Conservation (phyloP, 1,140 invertebrate genomes). For the Galleria mellonella region DNA sequence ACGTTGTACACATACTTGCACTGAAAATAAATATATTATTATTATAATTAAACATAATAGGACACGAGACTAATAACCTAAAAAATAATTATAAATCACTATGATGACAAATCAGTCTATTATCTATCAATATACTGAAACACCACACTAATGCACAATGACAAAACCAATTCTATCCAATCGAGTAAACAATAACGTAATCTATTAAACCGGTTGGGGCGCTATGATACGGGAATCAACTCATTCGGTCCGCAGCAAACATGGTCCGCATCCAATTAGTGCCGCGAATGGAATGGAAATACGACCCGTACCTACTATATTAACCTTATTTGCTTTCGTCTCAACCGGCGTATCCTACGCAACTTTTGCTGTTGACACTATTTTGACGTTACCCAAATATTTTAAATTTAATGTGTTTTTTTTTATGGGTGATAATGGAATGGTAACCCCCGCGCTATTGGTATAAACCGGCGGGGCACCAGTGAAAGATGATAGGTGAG, state of each 20-base stretch:
- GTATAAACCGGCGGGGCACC: no score
- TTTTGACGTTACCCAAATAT: background rate
- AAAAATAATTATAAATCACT: no score
- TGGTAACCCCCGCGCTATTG: no score
- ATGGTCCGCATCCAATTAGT: conserved; percentile 22
- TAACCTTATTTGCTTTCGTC: conserved; percentile 24
- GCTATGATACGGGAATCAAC: conserved; percentile 22
- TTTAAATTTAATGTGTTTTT: background rate
- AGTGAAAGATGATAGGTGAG: no score
- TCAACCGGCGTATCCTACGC: conserved; percentile 2
- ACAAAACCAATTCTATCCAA: conserved; percentile 3
- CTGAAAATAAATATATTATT: no score
- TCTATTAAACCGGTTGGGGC: background rate
- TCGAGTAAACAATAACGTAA: conserved; percentile 7
- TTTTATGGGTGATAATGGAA: background rate
- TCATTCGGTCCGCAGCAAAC: conserved; percentile 14
- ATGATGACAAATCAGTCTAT: no score
- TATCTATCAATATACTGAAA: no score
- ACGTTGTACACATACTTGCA: no score
- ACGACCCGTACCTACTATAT: conserved; percentile 12
- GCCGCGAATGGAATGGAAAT: conserved; percentile 20
- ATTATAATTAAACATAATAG: no score
- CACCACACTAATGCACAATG: no score
- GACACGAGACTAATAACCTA: no score
- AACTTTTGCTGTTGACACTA: background rate